These are phyloP conservation scores for Aporophyla lueneburgensis DNA, from an alignment of 2,888 invertebrate genomes.

Conservation along the genomic window DNA sequence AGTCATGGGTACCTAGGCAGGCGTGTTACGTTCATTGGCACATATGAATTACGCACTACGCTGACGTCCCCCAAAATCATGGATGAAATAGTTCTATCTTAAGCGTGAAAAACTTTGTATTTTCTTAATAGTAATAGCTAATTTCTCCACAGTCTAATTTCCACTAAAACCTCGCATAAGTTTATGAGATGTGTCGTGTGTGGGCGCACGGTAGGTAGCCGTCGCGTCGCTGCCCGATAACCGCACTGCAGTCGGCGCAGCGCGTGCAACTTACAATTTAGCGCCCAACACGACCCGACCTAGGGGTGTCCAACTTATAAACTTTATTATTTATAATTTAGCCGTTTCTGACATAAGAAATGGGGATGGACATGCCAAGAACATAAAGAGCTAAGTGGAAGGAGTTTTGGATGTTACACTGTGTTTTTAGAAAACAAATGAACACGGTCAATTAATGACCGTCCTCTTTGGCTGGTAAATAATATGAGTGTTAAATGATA, in stretches of 20 bases:
- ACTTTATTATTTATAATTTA: constrained; percentile 15
- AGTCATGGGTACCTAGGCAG: no score
- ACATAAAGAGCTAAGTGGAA: neutral
- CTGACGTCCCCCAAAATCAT: no score
- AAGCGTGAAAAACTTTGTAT: neutral
- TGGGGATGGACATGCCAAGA: neutral
- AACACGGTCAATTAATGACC: neutral
- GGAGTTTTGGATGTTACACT: neutral
- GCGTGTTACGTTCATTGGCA: no score
- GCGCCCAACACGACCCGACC: constrained; percentile 69
- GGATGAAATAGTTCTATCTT: neutral
- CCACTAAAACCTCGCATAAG: constrained; percentile 6
- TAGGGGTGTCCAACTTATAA: constrained; percentile 70
- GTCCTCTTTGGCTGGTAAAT: neutral
- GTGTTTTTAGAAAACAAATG: neutral
- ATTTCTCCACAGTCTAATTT: constrained; percentile 12
- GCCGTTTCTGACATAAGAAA: neutral
- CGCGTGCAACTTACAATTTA: constrained; percentile 79
- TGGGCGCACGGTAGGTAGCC: constrained; percentile 58
- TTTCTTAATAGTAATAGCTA: neutral
- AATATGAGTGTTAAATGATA: no score
- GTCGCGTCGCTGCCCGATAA: constrained; percentile 64
- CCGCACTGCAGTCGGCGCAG: constrained; percentile 72
- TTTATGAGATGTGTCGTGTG: constrained; percentile 33
- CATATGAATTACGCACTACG: no score